phyloP scores from a whole-genome alignment of 2,888 invertebrate species.

The Caenorhabditis japonica region DNA sequence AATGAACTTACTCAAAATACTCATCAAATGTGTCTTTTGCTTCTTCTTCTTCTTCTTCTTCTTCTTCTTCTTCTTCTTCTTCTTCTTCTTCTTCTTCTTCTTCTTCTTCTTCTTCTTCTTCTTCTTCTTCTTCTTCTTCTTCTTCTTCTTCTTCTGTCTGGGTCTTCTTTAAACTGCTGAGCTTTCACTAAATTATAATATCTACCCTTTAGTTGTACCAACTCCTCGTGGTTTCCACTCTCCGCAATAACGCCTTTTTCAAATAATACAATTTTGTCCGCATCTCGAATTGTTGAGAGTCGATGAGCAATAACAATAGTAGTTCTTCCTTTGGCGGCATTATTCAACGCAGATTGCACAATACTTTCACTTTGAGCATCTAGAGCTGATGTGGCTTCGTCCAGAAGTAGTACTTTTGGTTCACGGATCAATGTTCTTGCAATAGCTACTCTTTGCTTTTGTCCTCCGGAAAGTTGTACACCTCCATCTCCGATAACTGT shows the following conservation, averaged over 20 bases:
- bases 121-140: conserved; percentile 41
- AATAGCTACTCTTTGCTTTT: conserved; percentile 69
- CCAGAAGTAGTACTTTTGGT: conserved; percentile 79
- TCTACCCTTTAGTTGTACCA: conserved; percentile 61
- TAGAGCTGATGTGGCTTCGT: conserved; percentile 82
- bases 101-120: conserved; percentile 37
- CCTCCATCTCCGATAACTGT: conserved; percentile 73
- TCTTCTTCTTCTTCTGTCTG: too few species aligned
- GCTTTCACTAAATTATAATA: conserved; percentile 66
- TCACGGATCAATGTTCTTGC: conserved; percentile 65
- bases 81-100: too few species aligned
- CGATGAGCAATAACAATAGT: conserved; percentile 72
- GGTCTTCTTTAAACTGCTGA: conserved; percentile 64
- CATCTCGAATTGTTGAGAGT: conserved; percentile 70
- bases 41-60: conserved; percentile 23
- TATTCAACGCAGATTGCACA: conserved; percentile 82
- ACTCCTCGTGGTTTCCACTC: conserved; percentile 61
- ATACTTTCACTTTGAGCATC: conserved; percentile 85
- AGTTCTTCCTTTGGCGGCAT: conserved; percentile 63
- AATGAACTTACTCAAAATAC: conserved; percentile 23
- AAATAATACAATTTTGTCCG: conserved; percentile 70
- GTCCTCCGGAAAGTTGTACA: conserved; percentile 71
- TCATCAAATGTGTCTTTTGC: conserved; percentile 52
- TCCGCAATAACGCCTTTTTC: conserved; percentile 68
- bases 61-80: too few species aligned